Evolutionary conservation across 2,888 invertebrate species (phyloP), one percentile per base, ranked within the genome.

Genomic region (Psylliodes chrysocephalus): DNA sequence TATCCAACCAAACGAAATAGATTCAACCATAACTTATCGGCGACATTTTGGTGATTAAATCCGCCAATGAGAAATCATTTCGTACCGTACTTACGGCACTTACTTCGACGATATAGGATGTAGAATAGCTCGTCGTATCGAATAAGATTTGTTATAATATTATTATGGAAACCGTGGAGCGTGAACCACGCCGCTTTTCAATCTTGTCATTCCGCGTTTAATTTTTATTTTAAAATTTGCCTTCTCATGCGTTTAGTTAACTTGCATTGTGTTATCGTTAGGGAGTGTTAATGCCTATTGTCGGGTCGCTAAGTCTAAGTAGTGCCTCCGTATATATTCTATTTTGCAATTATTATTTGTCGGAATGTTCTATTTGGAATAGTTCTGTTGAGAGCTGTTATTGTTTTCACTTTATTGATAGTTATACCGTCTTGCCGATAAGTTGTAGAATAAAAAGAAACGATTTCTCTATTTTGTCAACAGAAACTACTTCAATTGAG

Each of bases 141-240:
- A 54, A 28, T 54, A 54, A 25, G 22, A 54, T 54, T 70, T 67
- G 71, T 63, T 67, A 61, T 63, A 72, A 74, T 72, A 72, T 72
- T 77, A 77, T 78, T 77, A 77, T 75, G 77, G 75, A 76, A 77
- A 76, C 75, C 77, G 75, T 72, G 68, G 72, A 77, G 76, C 77
- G 78, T 77, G 76, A 78, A 76, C 72, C 77, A 75, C 73, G 76
- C 75, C 72, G 77, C 78, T 73, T 54, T 42, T 42, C 54, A 42
- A 54, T 54, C 54, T 54, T 77, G 79, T 77, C 79, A 77, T 75
- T 78, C 75, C 72, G 64, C 71, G 73, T 77, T 74, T 74, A 56
- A 72, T 78, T 76, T 79, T 79, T 77, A 75, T 74, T 77, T 75
- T 67, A 70, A 74, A 75, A 79, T 74, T 71, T 78, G 77, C 77